A percentile compares a stretch with the other conserved stretches of the same genome.
phyloP scores from a whole-genome alignment of 2,797 vertebrate species.

The Peromyscus attwateri region DNA sequence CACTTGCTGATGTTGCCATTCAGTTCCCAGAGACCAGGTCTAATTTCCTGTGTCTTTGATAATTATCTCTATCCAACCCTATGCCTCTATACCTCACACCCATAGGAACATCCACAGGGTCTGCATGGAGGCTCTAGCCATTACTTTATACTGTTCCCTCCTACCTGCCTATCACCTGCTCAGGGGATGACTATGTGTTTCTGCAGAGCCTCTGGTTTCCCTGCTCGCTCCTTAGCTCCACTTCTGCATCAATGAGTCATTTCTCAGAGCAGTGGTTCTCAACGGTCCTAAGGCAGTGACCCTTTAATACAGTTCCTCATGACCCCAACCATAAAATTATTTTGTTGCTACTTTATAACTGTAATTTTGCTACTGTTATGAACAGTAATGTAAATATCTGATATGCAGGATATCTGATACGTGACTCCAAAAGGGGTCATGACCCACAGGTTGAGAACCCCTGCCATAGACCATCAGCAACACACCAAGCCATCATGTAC shows the following conservation, averaged over 20 bases:
- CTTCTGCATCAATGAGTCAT: neutral
- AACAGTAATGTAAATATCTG: neutral
- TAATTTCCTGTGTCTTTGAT: neutral
- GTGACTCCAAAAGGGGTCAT: neutral
- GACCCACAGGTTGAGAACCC: neutral
- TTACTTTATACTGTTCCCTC: neutral
- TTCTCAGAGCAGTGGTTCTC: neutral
- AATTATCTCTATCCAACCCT: fast-evolving
- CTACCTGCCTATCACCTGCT: neutral
- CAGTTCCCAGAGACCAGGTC: neutral
- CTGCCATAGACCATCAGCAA: neutral
- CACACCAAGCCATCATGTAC: fast-evolving
- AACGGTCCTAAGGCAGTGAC: neutral
- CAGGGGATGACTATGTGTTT: neutral
- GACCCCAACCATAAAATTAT: neutral
- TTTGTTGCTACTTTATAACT: neutral
- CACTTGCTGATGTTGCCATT: neutral
- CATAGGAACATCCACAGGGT: neutral
- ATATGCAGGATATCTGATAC: neutral
- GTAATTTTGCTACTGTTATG: neutral
- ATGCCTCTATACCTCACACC: fast-evolving
- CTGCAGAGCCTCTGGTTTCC: fast-evolving
- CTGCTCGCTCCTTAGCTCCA: neutral
- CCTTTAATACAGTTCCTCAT: neutral
- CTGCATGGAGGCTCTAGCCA: neutral